Conservation (phyloP, 2,797 vertebrate species). For the Rachycentron canadum region DNA sequence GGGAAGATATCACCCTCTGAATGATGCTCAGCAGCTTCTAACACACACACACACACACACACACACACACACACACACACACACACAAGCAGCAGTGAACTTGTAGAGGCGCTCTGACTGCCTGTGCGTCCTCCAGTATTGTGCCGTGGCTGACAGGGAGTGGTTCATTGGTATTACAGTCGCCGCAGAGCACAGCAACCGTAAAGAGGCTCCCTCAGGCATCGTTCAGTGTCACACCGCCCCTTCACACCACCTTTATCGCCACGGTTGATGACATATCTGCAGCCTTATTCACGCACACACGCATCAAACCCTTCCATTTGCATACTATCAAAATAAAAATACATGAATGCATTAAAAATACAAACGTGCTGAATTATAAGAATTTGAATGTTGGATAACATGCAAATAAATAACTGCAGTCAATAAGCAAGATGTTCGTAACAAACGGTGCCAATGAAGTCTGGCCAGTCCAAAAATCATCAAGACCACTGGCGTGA, state of each 20-base stretch:
- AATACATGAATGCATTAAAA: constrained; percentile 5
- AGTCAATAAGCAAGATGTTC: neutral
- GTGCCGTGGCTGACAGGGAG: constrained; percentile 73
- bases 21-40: constrained; percentile 23
- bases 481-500: neutral
- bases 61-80: neutral
- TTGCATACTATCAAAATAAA: neutral
- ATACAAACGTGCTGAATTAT: too few relatives aligned
- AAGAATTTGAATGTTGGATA: neutral
- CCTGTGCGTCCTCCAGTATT: constrained; percentile 46
- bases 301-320: constrained; percentile 3
- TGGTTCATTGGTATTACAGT: constrained; percentile 74
- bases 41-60: constrained; percentile 11
- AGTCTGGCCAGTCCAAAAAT: neutral
- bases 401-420: constrained; percentile 3
- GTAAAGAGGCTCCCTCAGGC: constrained; percentile 69
- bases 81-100: constrained; percentile 35
- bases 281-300: neutral
- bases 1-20: constrained; percentile 15
- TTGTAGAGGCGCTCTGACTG: constrained; percentile 39
- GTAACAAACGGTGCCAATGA: neutral
- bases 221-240: constrained; percentile 51
- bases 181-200: constrained; percentile 63
- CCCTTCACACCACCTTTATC: constrained; percentile 41
- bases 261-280: neutral